Base-by-base conservation (phyloP, 1,140 invertebrate genomes). In the Drosophila biarmipes region DNA sequence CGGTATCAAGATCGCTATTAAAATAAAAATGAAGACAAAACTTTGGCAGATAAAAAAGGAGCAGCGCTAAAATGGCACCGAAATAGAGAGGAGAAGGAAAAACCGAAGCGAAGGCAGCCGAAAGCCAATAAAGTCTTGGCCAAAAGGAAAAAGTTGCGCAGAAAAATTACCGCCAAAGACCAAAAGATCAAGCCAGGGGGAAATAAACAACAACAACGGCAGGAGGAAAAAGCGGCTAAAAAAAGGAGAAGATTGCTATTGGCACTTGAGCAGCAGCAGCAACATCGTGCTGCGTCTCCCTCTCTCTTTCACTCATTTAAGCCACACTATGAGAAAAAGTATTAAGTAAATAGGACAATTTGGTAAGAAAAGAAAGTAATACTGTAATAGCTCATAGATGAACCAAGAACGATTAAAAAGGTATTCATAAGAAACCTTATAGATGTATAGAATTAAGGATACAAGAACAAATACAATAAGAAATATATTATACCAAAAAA, bases 21-120 rank as follows among this genome's bases (percentile, higher is more conserved):
- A 90, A 89, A 89, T 89, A 89, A 89, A 89, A 89, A 89, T 90
- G 85, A 89, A 89, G 84, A 89, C 84, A 89, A 89, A 86, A 89
- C 82, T 87, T 78, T 45, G 54, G 59, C 40, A 77, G 81, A 85
- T 85, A 85, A 85, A 78, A 81, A 67, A 73, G n/a, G 45, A 31
- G 63, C 37, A 68, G 38, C 64, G 21, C 54, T 42, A 37, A 74
- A 74, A 62, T 62, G 52, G 68, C 68, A 73, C 57, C 63, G 63
- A 74, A 74, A 82, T 82, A 71, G 73, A 80, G 73, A 73, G 77
- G 66, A 80, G 63, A 69, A 80, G 58, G 62, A 72, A 45, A 51
- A 55, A n/a, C 55, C 58, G 45, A 54, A 61, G 37, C 51, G 54
- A 61, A 54, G 46, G 48, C 55, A 78, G 69, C 69, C 29, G 64